Conservation (phyloP, 2,888 invertebrate species). For the Plagodis pulveraria region DNA sequence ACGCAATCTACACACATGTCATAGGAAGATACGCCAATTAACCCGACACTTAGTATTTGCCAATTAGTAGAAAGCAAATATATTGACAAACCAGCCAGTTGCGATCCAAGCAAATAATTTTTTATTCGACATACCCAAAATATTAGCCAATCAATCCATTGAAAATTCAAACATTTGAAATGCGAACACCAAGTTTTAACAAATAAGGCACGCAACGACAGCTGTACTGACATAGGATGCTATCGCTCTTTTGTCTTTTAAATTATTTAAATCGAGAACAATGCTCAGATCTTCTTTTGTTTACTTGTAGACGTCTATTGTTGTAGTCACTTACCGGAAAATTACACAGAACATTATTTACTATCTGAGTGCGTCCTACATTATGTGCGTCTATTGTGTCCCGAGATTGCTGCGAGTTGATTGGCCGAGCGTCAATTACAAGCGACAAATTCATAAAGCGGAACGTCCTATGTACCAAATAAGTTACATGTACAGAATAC, state of each 20-base stretch:
- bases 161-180: conserved; percentile 1
- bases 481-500: conserved; percentile 10
- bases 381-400: conserved; percentile 48
- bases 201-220: conserved; percentile 19
- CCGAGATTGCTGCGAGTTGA: conserved; percentile 43
- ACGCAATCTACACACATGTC: conserved; percentile 57
- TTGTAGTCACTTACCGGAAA: conserved; percentile 74
- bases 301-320: conserved; percentile 69
- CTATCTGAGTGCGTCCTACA: conserved; percentile 42
- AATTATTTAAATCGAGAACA: conserved; percentile 63
- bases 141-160: conserved; percentile 16
- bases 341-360: conserved; percentile 66
- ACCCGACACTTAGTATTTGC: conserved; percentile 36
- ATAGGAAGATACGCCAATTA: conserved; percentile 49
- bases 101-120: conserved; percentile 43
- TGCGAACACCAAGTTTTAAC: neutral
- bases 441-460: conserved; percentile 66
- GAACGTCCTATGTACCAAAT: conserved; percentile 41
- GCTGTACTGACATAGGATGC: conserved; percentile 38
- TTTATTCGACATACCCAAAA: conserved; percentile 35
- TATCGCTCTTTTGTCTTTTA: conserved; percentile 58
- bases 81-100: conserved; percentile 54
- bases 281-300: conserved; percentile 65
- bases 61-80: conserved; percentile 60
- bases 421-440: conserved; percentile 62